Evolutionary conservation across 2,113 vertebrate species (phyloP), one percentile per base, ranked within the genome.

Genomic region (Tympanuchus pallidicinctus): DNA sequence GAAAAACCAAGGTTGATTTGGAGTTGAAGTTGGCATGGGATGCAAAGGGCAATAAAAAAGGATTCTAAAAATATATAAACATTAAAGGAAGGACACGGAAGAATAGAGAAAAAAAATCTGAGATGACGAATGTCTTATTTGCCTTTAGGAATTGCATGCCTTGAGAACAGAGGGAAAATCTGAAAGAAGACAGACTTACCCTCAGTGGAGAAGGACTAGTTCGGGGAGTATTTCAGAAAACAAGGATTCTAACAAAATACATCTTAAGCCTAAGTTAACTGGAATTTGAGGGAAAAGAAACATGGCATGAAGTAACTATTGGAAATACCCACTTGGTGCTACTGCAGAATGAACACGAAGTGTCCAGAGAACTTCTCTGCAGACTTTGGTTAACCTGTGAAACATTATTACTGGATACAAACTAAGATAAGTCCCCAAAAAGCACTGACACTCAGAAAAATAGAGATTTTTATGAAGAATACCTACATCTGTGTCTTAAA

Each of bases 201-300:
- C 21, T 7, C 2, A 1, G 10, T 50, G 21, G 19, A 40, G 28
- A 18, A n/a, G 1, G 3, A 71, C 6, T 20, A 22, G 17, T 3
- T 57, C 32, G 43, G 8, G 12, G 14, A 76, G 13, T 9, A 34
- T 25, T 32, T 28, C 27, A 43, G 7, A 19, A 14, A 70, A 47
- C 14, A 67, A 61, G 32, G 11, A n/a, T 45, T 69, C 54, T 61
- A 89, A 54, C 45, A 69, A 82, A 38, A 89, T 12, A 22, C 11
- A 45, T 45, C 56, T 69, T 57, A 27, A 72, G 20, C 24, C 47
- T n/a, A 32, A 66, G 14, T 66, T 63, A 88, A 40, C 16, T 42
- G 12, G 30, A 78, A 89, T 72, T 12, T 2, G 5, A 32, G 76
- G 59, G 42, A 70, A 71, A 82, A 64, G 42, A 70, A 71, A 56